Percentiles rank a stretch among this genome's conserved stretches.
These are phyloP conservation scores for Tetragonula clypearis DNA, from an alignment of 1,140 invertebrate species.

Conservation along the genomic window DNA sequence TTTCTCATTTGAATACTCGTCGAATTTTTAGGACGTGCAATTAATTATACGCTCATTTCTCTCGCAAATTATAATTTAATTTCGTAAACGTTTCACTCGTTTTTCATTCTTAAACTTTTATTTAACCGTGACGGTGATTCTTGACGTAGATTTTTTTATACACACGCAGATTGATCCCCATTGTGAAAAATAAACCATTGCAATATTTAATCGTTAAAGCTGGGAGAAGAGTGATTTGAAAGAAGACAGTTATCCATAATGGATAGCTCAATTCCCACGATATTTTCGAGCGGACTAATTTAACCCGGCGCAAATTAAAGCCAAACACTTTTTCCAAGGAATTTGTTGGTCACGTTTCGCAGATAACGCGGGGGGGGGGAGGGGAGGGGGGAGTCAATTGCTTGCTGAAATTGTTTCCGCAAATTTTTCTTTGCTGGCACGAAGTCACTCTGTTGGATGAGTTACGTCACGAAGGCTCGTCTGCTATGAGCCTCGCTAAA, in stretches of 20 bases:
- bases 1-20: too few species aligned
- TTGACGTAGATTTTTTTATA: neutral
- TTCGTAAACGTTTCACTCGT: too few species aligned
- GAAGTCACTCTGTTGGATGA: too few species aligned
- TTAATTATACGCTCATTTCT: too few species aligned
- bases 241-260: neutral
- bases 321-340: constrained; percentile 1
- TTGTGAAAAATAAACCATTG: neutral
- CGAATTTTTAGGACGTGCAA: too few species aligned
- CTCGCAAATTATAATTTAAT: too few species aligned
- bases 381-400: neutral
- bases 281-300: neutral
- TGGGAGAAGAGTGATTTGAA: neutral
- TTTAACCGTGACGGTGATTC: too few species aligned
- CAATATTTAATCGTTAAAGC: neutral
- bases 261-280: neutral
- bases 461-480: neutral
- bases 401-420: neutral
- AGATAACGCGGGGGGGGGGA: neutral
- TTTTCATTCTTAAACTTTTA: too few species aligned
- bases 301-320: neutral
- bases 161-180: neutral
- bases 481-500: neutral
- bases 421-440: neutral
- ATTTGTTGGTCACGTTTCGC: neutral